Evolutionary conservation across 1,140 invertebrate genomes (phyloP).

Genomic region (Diorhabda elongata): DNA sequence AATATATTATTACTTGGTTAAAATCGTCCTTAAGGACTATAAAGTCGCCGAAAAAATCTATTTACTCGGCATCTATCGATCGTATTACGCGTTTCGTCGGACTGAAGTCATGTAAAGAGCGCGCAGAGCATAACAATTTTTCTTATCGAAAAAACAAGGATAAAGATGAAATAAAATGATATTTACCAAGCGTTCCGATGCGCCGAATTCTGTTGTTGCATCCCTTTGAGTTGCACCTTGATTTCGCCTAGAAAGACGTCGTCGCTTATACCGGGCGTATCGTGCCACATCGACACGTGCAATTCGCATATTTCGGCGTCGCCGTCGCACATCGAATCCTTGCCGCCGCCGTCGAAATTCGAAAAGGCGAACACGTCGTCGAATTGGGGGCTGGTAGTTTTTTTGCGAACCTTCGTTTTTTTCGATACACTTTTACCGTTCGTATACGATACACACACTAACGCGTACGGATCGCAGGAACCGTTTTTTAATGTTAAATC

Average conservation of each 20-base stretch:
- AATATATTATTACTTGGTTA: no score
- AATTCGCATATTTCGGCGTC: conserved; percentile 66
- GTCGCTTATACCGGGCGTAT: conserved; percentile 67
- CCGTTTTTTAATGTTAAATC: conserved; percentile 86
- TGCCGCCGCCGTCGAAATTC: conserved; percentile 61
- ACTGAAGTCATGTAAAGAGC: no score
- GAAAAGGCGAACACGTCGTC: conserved; percentile 86
- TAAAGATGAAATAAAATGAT: neutral
- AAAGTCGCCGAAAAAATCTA: no score
- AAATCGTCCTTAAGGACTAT: no score
- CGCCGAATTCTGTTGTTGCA: conserved; percentile 58
- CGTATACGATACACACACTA: conserved; percentile 72
- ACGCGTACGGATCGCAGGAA: conserved; percentile 84
- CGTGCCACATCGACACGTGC: conserved; percentile 80
- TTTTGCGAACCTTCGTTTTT: conserved; percentile 82
- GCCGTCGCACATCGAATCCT: conserved; percentile 43
- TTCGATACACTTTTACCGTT: conserved; percentile 78
- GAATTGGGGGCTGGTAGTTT: conserved; percentile 83
- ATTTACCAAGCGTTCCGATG: conserved; percentile 58
- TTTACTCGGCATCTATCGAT: no score
- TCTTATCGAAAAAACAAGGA: no score
- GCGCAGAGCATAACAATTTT: no score
- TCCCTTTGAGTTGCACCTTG: conserved; percentile 66
- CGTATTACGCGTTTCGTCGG: no score
- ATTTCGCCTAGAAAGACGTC: conserved; percentile 85